Evolutionary conservation across 2,797 vertebrate genomes (phyloP), one percentile per base, ranked within the genome.

Genomic region (Schizothorax lantsangensis): DNA sequence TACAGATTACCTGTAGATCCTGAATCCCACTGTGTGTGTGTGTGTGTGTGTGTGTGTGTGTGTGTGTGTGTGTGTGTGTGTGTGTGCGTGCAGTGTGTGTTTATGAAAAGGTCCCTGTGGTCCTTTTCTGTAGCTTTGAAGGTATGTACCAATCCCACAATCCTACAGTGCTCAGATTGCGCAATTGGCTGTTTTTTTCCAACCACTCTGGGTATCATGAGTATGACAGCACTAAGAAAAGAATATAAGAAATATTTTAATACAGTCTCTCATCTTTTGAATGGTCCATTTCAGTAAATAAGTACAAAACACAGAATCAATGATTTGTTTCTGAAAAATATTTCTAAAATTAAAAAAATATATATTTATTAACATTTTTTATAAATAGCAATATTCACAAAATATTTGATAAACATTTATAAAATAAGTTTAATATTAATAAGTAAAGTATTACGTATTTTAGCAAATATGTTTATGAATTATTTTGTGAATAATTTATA

Each of bases 1-100:
- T 75, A 84, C 86, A 73, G 74, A 49, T 5, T 38, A 72, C 23
- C 68, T 68, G 69, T 49, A 68, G 84, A 79, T 45, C 54, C 84
- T 47, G 86, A 47, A 69, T 83, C 72, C 59, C 40, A 59, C n/a
- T 72, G 75, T 59, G 40, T 33, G 30, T 30, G 30, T 30, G 30
- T 30, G 30, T 30, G 30, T 30, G 30, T 30, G 30, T 30, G 30
- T 30, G 30, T 30, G 30, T 30, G 30, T 30, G 30, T 40, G 84
- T 49, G 54, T 64, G 36, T 26, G 66, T 75, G 75, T 80, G 77
- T 40, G 43, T 66, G 43, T 84, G 54, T 79, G 83, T 72, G 75
- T 59, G 40, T 40, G 40, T 40, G 40, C 9, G 79, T 47, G 57
- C 57, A n/a, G 26, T 83, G 72, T 81, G 62, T 12, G 23, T 82